Percentiles rank a stretch among this genome's conserved stretches.
phyloP scores from a whole-genome alignment of 2,113 vertebrate genomes.

The Daboia siamensis region DNA sequence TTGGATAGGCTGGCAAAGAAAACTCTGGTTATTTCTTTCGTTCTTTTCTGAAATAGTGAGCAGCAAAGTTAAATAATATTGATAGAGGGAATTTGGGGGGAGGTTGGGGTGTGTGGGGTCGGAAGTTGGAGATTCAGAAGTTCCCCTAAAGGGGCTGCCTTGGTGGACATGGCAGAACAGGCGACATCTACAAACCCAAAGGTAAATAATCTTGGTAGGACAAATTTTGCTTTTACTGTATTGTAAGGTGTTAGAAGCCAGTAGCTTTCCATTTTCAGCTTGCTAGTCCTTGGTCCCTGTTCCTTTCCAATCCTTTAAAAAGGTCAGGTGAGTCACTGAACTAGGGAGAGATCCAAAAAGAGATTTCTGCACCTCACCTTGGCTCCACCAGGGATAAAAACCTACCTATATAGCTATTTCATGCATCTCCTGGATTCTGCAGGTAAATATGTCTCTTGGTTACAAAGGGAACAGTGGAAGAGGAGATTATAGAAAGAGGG shows the following conservation, averaged over 20 bases:
- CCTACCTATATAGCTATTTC: not conserved
- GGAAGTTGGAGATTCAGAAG: too few species aligned
- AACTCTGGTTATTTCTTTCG: too few species aligned
- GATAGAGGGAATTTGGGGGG: too few species aligned
- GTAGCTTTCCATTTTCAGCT: not conserved
- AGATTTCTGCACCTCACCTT: not conserved
- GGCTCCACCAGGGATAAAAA: not conserved
- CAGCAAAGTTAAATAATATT: too few species aligned
- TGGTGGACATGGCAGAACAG: not conserved
- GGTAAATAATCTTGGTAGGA: not conserved
- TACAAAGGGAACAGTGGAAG: conserved; percentile 95
- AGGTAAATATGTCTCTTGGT: conserved; percentile 99
- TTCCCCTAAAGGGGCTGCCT: too few species aligned
- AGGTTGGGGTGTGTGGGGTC: too few species aligned
- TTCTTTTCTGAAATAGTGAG: too few species aligned
- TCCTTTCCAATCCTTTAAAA: not conserved
- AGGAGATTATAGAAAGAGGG: conserved; percentile 97
- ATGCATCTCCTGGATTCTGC: not conserved
- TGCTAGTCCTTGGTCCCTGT: not conserved
- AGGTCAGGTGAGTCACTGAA: not conserved
- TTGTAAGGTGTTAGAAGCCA: not conserved
- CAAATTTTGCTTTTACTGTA: not conserved
- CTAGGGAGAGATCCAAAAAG: not conserved
- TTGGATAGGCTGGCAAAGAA: too few species aligned
- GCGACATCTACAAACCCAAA: not conserved